phyloP scores from a whole-genome alignment of 2,888 invertebrate genomes.

The Mongoloraphidia duomilia region DNA sequence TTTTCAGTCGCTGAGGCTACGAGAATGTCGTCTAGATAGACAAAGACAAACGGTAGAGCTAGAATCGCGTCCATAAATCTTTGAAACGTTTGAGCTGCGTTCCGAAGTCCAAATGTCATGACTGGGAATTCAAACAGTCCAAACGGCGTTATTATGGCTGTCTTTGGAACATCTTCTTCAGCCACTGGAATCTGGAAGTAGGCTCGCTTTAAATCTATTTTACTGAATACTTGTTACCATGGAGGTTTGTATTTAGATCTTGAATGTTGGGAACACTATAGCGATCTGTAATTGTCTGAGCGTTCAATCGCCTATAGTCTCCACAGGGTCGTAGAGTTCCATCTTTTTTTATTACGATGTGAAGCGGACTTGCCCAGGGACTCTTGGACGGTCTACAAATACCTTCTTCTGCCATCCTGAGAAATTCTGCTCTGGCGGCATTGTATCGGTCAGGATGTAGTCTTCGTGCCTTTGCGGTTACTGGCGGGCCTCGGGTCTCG shows the following conservation, averaged over 20 bases:
- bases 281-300: constrained; percentile 12
- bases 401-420: too few relatives aligned
- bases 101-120: neutral
- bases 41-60: neutral
- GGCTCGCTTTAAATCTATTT: too few relatives aligned
- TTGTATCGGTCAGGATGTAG: too few relatives aligned
- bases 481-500: too few relatives aligned
- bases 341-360: too few relatives aligned
- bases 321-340: too few relatives aligned
- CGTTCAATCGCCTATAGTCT: constrained; percentile 16
- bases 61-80: too few relatives aligned
- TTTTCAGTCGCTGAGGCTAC: neutral
- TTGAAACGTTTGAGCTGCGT: neutral
- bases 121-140: neutral
- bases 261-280: constrained; percentile 15
- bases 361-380: too few relatives aligned
- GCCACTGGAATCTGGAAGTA: neutral
- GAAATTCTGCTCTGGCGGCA: too few relatives aligned
- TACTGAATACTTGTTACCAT: constrained; percentile 6
- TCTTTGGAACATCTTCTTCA: neutral
- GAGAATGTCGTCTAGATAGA: constrained; percentile 2
- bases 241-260: constrained; percentile 11
- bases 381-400: too few relatives aligned
- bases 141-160: neutral
- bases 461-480: too few relatives aligned